Conservation (phyloP, 2,888 invertebrate species). For the Acrobasis suavella region DNA sequence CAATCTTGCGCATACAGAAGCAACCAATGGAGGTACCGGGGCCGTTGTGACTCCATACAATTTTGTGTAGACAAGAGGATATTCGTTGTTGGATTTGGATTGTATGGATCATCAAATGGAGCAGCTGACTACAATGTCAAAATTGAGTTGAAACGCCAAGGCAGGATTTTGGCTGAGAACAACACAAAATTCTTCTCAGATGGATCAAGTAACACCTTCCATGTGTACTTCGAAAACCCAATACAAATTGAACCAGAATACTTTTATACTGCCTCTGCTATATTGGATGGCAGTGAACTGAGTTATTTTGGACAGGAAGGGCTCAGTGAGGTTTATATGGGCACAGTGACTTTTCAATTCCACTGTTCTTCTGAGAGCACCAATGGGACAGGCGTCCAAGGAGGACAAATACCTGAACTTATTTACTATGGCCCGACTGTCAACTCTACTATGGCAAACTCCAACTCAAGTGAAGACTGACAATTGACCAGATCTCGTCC, state of each 20-base stretch:
- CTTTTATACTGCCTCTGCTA: conserved; percentile 97
- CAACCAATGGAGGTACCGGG: conserved; percentile 98
- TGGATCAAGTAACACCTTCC: conserved; percentile 97
- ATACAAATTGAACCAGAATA: conserved; percentile 96
- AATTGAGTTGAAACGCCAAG: conserved; percentile 95
- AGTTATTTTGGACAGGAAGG: conserved; percentile 99
- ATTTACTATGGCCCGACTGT: conserved; percentile 95
- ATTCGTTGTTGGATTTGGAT: conserved; percentile 96
- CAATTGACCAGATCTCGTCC: conserved; percentile 56
- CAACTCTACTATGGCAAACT: conserved; percentile 59
- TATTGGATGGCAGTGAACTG: conserved; percentile 95
- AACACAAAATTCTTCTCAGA: conserved; percentile 97
- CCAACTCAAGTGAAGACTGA: conserved; percentile 78
- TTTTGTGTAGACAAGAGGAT: conserved; percentile 97
- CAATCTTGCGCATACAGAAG: conserved; percentile 98
- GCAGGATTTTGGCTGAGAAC: conserved; percentile 94
- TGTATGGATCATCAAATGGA: conserved; percentile 98
- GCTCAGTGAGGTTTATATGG: conserved; percentile 95
- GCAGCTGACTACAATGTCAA: conserved; percentile 97
- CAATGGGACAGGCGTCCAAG: conserved; percentile 98
- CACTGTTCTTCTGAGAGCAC: conserved; percentile 98
- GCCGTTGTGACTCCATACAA: conserved; percentile 97
- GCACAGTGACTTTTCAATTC: conserved; percentile 97
- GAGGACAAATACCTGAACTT: conserved; percentile 98
- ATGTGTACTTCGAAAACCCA: conserved; percentile 90